Evolutionary conservation across 2,888 invertebrate genomes (phyloP), one percentile per base, ranked within the genome.

Genomic region (Campoplex capitator): DNA sequence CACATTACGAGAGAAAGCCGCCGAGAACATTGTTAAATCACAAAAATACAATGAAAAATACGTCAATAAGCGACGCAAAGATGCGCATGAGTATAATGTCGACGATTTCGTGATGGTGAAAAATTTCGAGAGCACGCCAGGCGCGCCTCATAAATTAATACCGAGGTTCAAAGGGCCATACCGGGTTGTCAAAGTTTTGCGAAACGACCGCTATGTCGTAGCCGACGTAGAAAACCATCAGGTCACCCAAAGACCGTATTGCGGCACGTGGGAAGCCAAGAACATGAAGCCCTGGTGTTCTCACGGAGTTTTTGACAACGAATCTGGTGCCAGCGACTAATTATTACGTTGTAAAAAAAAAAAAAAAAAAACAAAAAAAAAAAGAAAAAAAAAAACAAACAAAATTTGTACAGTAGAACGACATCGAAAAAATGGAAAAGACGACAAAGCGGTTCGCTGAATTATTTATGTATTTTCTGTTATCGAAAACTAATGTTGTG

Each of bases 121-220:
- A 16, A 68, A 68, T 18, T 68, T 68, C 18, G 23, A 42, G 68
- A 68, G 83, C 23, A 86, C 87, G 18, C 62, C 85, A 4, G 88
- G 89, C 23, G 80, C 77, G 13, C 68, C 88, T 3, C 85, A 85
- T 38, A 90, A 90, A 76, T 23, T 90, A 8, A 85, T 89, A 23
- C 89, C 89, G 6, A 78, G 58, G 51, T 88, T 85, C 58, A 88
- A 88, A 73, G 90, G 90, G 2, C 89, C 89, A 8, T 90, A 89
- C 65, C 38, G 79, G 9, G 81, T 89, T 8, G 67, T 62, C 16
- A 84, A 84, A 65, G 84, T 82, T 38, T 56, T 89, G 11, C 73
- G 88, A 11, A 89, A 89, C 28, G 88, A 90, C 68, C 71, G 89
- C 42, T 91, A 89, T 80, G 86, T 90, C 1, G 56, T 90, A 0